These are phyloP conservation scores for Spodoptera exigua DNA, from an alignment of 2,888 invertebrate species.

Conservation along the genomic window DNA sequence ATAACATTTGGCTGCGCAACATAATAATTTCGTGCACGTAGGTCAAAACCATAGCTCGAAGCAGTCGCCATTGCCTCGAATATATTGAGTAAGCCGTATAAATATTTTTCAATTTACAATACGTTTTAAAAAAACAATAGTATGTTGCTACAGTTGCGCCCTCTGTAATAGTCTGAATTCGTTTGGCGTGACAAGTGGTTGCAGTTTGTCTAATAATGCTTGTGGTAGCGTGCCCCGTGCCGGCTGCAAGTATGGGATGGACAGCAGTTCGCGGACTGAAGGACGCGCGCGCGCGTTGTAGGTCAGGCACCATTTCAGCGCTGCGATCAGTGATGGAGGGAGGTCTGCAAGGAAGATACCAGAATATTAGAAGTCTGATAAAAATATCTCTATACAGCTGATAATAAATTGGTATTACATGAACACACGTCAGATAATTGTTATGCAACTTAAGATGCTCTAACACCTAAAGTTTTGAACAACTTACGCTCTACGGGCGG, in stretches of 20 bases:
- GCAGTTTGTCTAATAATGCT: slow-evolving; percentile 69
- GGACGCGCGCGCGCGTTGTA: slow-evolving; percentile 93
- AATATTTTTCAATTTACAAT: too few species aligned
- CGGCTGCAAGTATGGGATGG: slow-evolving; percentile 74
- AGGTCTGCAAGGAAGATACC: slow-evolving; percentile 74
- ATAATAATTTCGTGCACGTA: too few species aligned
- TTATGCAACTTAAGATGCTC: too few species aligned
- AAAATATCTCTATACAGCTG: too few species aligned
- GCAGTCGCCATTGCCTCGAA: too few species aligned
- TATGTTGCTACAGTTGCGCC: slow-evolving; percentile 60
- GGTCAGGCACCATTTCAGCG: slow-evolving; percentile 92
- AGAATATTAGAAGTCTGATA: neutral
- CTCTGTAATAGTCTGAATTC: slow-evolving; percentile 73
- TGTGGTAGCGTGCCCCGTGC: slow-evolving; percentile 62
- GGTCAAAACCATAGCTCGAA: too few species aligned
- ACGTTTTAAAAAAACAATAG: too few species aligned
- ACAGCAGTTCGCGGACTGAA: slow-evolving; percentile 92
- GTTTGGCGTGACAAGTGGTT: slow-evolving; percentile 66
- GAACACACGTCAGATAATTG: too few species aligned
- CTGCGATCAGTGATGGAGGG: slow-evolving; percentile 90
- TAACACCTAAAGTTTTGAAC: too few species aligned
- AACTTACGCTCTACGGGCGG: slow-evolving; percentile 88
- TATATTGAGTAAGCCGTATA: too few species aligned
- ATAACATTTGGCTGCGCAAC: too few species aligned
- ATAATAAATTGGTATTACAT: too few species aligned